Conservation (phyloP, 2,113 vertebrate species). For the Lipotes vexillifer region DNA sequence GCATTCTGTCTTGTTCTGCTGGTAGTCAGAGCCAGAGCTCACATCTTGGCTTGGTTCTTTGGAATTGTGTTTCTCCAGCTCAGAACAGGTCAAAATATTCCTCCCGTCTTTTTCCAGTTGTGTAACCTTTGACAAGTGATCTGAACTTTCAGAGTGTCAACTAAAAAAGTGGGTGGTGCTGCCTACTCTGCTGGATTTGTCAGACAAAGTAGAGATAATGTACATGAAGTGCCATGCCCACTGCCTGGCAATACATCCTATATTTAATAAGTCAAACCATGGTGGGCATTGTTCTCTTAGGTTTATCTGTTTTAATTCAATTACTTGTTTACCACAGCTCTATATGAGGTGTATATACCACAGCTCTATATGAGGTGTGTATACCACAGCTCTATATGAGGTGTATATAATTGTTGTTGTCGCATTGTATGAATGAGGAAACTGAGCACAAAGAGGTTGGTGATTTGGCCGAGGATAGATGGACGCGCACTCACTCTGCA, state of each 20-base stretch:
- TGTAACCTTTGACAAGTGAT: neutral
- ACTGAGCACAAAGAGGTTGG: neutral
- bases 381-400: accelerated
- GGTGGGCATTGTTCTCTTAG: neutral
- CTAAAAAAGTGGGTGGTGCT: neutral
- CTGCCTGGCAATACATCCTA: neutral
- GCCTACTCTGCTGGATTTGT: neutral
- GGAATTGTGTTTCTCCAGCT: neutral
- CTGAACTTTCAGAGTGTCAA: neutral
- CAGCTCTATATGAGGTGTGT: no score
- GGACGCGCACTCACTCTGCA: no score
- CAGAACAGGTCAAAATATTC: neutral
- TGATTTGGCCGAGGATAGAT: neutral
- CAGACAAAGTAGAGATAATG: accelerated
- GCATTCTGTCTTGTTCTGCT: accelerated
- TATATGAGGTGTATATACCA: accelerated
- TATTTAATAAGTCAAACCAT: neutral
- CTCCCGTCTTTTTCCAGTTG: neutral
- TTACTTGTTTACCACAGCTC: neutral
- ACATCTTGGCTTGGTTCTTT: neutral
- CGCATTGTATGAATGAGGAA: neutral
- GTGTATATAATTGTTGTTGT: neutral
- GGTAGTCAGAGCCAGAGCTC: accelerated
- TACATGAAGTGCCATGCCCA: accelerated
- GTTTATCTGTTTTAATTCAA: neutral